Base-by-base conservation (phyloP, 2,113 vertebrate species). In the Myiopsitta monachus region DNA sequence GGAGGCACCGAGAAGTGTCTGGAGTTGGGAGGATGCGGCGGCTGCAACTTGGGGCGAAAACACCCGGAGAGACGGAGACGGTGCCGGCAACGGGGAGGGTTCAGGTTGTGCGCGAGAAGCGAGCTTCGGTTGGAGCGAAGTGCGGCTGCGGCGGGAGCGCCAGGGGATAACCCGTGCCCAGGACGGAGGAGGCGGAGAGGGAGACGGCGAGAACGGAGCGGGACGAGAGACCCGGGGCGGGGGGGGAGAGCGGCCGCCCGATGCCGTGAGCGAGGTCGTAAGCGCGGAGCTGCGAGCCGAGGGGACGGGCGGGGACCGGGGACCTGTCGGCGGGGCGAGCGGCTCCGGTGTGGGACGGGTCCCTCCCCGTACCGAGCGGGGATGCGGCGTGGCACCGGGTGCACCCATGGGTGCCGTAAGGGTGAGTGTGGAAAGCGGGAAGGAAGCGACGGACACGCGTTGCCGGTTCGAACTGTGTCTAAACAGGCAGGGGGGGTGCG, bases 31-130 rank as follows among this genome's bases (percentile, higher is more conserved):
- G 72, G 80, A 84, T 63, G 91, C 79, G 63, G 79, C 85, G 14
- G 74, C 86, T 46, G 86, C 74, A 84, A 94, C 90, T 94, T 94
- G 61, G 61, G 63, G 87, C 77, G 31, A 47, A 85, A 78, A 39
- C 26, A 41, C 17, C 2, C 23, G 57, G 49, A 52, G 83, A 43
- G 77, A 69, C 30, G 84, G 63, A 13, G 67, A 55, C 33, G 51
- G 74, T 61, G 73, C 79, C 67, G 84, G 61, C 64, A 6, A 14
- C 61, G 30, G 87, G 57, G 61, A 74, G 91, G 84, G 81, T 31
- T 64, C 76, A 74, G 88, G 81, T 39, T 80, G 82, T 80, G 82
- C 84, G 15, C 43, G 38, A 77, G 61, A 33, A 88, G 44, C 27
- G 31, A 41, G 76, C 80, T 47, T 24, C 38, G 86, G 62, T 54